Conservation (phyloP, 2,797 vertebrate genomes). For the Acestrorhynchus altus region DNA sequence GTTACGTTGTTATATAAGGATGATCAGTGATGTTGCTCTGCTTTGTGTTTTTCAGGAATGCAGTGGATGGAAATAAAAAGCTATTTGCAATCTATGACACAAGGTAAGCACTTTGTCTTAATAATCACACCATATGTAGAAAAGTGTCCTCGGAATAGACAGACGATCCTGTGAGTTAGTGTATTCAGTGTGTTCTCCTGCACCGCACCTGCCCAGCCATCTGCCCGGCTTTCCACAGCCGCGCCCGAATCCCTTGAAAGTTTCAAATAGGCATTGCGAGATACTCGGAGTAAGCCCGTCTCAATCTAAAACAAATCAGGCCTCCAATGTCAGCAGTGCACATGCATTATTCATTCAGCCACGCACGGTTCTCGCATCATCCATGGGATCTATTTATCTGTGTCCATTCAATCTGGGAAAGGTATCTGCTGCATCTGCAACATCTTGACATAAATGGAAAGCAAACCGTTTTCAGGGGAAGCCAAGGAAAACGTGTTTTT, state of each 20-base stretch:
- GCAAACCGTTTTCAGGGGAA: slow-evolving; percentile 38
- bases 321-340: slow-evolving; percentile 16
- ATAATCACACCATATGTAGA: neutral
- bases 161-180: neutral
- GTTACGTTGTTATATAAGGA: neutral
- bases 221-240: neutral
- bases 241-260: neutral
- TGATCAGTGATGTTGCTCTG: slow-evolving; percentile 36
- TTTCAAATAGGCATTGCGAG: slow-evolving; percentile 10
- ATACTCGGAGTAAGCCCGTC: slow-evolving; percentile 25
- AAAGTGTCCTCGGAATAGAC: neutral
- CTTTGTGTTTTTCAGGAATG: slow-evolving; percentile 85
- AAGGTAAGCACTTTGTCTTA: slow-evolving; percentile 79
- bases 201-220: neutral
- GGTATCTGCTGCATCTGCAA: slow-evolving; percentile 49
- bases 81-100: slow-evolving; percentile 92
- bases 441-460: slow-evolving; percentile 45
- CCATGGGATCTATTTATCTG: slow-evolving; percentile 46
- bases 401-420: slow-evolving; percentile 47
- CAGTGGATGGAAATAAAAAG: slow-evolving; percentile 91
- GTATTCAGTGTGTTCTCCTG: neutral
- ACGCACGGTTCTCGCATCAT: slow-evolving; percentile 45
- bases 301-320: slow-evolving; percentile 52
- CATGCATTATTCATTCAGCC: slow-evolving; percentile 49
- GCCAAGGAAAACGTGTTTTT: slow-evolving; percentile 39